A percentile compares a stretch with the other conserved stretches of the same genome.
Evolutionary conservation across 35 echinoderm and acorn worm species (phyloP).

Genomic region (Patiria miniata): DNA sequence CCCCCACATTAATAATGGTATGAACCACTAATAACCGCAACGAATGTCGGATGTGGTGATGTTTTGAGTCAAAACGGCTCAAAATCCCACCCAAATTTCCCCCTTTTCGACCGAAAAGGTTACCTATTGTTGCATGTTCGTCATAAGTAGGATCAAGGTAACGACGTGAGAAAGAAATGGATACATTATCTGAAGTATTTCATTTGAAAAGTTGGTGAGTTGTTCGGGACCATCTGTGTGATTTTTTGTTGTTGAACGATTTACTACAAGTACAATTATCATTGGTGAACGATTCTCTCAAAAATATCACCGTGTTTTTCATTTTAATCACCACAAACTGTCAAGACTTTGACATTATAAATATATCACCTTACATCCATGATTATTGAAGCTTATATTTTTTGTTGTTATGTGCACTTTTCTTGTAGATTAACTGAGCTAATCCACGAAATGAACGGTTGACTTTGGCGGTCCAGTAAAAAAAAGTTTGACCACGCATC

Average conservation of each 20-base stretch:
- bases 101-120: background rate
- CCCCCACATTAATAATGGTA: background rate
- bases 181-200: background rate
- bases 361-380: background rate
- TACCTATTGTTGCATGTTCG: background rate
- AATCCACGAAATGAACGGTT: background rate
- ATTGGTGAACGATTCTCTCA: background rate
- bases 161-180: background rate
- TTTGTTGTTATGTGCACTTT: background rate
- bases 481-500: background rate
- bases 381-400: background rate
- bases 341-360: background rate
- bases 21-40: background rate
- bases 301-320: background rate
- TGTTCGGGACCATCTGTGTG: background rate
- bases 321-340: background rate
- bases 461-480: background rate
- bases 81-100: background rate
- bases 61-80: background rate
- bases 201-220: background rate
- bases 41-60: slow-evolving; percentile 12
- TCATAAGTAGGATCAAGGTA: background rate
- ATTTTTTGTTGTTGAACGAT: background rate
- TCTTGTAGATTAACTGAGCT: background rate
- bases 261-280: background rate